Conservation (phyloP, 2,888 invertebrate genomes). For the Macaria notata region DNA sequence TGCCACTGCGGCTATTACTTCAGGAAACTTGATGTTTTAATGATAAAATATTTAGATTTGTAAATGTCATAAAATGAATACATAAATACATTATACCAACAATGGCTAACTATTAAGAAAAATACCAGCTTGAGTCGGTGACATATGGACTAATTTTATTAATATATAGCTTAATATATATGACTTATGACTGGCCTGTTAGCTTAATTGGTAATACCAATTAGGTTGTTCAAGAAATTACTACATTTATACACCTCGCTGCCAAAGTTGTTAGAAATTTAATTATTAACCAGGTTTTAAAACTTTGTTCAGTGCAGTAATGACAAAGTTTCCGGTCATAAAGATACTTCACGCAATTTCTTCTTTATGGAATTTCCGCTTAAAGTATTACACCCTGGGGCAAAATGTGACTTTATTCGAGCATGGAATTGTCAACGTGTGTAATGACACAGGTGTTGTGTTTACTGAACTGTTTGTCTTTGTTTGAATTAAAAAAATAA, state of each 20-base stretch:
- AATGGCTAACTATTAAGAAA: too few relatives aligned
- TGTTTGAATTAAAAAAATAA: too few relatives aligned
- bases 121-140: too few relatives aligned
- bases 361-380: constrained; percentile 51
- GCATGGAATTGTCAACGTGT: constrained; percentile 49
- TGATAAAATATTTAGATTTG: too few relatives aligned
- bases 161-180: too few relatives aligned
- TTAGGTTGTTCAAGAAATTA: constrained; percentile 3
- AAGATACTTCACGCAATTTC: constrained; percentile 28
- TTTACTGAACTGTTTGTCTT: constrained; percentile 1
- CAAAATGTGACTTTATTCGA: constrained; percentile 42
- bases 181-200: too few relatives aligned
- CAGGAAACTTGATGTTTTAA: too few relatives aligned
- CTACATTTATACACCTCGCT: constrained; percentile 2
- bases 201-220: too few relatives aligned
- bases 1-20: too few relatives aligned
- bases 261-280: constrained; percentile 15
- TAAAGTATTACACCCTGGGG: constrained; percentile 39
- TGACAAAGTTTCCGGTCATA: constrained; percentile 32
- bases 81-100: too few relatives aligned
- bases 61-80: too few relatives aligned
- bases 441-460: constrained; percentile 22
- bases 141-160: too few relatives aligned
- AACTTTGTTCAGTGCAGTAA: constrained; percentile 19
- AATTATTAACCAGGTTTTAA: constrained; percentile 30